These are phyloP conservation scores for Momotus momota DNA, from an alignment of 2,797 vertebrate species.

Conservation along the genomic window DNA sequence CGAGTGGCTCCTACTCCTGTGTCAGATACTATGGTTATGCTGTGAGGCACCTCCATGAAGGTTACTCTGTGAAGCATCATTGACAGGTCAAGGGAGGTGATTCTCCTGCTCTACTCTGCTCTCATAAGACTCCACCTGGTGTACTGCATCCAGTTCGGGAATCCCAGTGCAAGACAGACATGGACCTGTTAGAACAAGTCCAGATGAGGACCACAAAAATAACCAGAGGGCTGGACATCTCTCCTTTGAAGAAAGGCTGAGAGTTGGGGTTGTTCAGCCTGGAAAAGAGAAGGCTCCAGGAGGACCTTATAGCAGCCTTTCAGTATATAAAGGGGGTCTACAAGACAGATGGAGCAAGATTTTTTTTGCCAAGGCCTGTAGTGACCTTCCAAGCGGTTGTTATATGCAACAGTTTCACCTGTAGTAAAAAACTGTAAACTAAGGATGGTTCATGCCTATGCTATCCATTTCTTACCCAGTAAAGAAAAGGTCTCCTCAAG, in stretches of 20 bases:
- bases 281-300: background rate
- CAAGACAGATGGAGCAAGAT: background rate
- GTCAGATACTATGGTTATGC: accelerated
- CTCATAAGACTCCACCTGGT: background rate
- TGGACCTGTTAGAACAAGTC: background rate
- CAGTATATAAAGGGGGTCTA: background rate
- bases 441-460: background rate
- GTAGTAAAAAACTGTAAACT: background rate
- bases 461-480: background rate
- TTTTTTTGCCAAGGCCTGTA: too few relatives aligned
- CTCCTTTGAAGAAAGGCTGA: background rate
- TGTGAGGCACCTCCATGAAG: background rate
- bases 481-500: background rate
- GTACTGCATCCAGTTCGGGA: background rate
- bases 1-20: background rate
- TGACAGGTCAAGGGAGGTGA: background rate
- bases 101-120: background rate
- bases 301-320: background rate
- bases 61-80: background rate
- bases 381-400: background rate
- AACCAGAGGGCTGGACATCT: background rate
- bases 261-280: background rate
- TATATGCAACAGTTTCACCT: background rate
- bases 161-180: background rate
- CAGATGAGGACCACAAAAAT: background rate